These are phyloP conservation scores for Bruchidius siliquastri DNA, from an alignment of 2,888 invertebrate genomes.

Conservation along the genomic window DNA sequence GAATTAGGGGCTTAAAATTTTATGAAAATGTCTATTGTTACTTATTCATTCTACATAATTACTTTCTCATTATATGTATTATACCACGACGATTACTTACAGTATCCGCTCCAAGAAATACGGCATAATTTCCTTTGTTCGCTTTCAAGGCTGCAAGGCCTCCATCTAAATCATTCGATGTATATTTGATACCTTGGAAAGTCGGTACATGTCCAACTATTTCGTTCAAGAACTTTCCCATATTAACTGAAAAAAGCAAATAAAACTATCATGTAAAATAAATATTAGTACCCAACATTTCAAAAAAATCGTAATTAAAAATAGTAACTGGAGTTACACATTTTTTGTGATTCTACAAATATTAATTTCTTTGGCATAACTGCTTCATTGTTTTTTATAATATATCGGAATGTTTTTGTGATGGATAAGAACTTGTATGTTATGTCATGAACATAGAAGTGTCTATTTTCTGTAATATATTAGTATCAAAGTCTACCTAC, in stretches of 20 bases:
- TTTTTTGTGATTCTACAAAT: too few species aligned
- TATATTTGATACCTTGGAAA: slow-evolving; percentile 79
- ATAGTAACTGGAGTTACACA: too few species aligned
- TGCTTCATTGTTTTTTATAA: too few species aligned
- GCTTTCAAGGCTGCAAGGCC: slow-evolving; percentile 47
- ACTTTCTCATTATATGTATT: not conserved
- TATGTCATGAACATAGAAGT: too few species aligned
- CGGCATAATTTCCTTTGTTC: slow-evolving; percentile 25
- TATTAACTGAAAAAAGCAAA: slow-evolving; percentile 59
- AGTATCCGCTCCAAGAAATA: slow-evolving; percentile 60
- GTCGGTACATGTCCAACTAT: slow-evolving; percentile 63
- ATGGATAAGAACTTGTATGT: too few species aligned
- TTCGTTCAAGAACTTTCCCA: slow-evolving; percentile 63
- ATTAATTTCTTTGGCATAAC: too few species aligned
- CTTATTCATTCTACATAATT: too few species aligned
- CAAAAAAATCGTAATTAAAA: too few species aligned
- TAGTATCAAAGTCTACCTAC: slow-evolving; percentile 51
- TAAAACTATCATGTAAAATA: slow-evolving; percentile 46
- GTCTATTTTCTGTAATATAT: not conserved
- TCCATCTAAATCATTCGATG: slow-evolving; percentile 67
- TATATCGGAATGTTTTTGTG: too few species aligned
- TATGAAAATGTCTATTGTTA: too few species aligned
- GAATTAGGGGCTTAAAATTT: too few species aligned
- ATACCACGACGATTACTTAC: slow-evolving; percentile 42
- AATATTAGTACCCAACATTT: too few species aligned